Conservation (phyloP, 92 coral and sea anemone species). For the Parazoanthus darwini region DNA sequence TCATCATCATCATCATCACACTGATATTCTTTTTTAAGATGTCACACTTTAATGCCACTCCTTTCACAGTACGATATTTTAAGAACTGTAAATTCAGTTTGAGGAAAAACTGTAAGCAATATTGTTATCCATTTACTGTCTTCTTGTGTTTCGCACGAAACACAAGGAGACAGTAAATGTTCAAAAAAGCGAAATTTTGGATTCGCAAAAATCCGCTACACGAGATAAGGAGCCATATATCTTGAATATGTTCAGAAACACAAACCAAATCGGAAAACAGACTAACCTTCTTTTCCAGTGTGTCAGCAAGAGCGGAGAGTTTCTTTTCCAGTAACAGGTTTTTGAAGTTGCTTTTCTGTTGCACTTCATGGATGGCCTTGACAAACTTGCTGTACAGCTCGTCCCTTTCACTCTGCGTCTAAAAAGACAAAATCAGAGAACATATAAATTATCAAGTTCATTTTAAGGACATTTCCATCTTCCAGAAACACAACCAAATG, state of each 20-base stretch:
- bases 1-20: too few relatives aligned
- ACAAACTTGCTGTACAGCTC: slow-evolving; percentile 96
- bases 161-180: too few relatives aligned
- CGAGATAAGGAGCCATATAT: background rate
- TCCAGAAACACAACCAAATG: background rate
- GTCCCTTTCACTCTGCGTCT: slow-evolving; percentile 98
- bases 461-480: background rate
- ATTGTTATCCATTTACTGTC: too few relatives aligned
- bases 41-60: too few relatives aligned
- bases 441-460: background rate
- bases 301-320: slow-evolving; percentile 93
- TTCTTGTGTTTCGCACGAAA: too few relatives aligned
- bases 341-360: slow-evolving; percentile 98
- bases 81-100: too few relatives aligned
- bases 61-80: too few relatives aligned
- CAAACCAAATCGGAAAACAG: background rate
- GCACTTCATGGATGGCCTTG: slow-evolving; percentile 98
- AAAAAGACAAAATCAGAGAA: background rate
- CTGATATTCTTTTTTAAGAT: too few relatives aligned
- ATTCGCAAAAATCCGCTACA: background rate
- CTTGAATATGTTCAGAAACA: background rate
- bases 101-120: too few relatives aligned
- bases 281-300: slow-evolving; percentile 92
- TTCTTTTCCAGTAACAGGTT: slow-evolving; percentile 93
- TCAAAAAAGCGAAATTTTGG: too few relatives aligned